Conservation (phyloP, 2,113 vertebrate species). For the Macrotis lagotis region DNA sequence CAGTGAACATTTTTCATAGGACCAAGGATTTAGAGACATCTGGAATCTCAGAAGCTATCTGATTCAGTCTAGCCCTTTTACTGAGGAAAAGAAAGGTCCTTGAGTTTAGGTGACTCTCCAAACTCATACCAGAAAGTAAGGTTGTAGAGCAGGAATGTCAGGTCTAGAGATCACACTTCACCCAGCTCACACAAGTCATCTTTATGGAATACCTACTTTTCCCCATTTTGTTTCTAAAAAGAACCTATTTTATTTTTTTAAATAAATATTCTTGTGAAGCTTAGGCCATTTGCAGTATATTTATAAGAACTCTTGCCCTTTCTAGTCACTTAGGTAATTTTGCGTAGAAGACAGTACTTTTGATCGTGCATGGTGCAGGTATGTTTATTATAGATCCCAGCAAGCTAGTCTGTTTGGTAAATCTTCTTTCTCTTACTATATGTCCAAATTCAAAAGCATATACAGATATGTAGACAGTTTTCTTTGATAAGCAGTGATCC, state of each 20-base stretch:
- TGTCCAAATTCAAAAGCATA: slow-evolving; percentile 78
- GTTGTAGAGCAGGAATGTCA: background rate
- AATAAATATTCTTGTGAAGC: slow-evolving; percentile 89
- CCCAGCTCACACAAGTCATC: slow-evolving; percentile 70
- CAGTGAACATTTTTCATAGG: slow-evolving; percentile 79
- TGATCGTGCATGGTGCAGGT: slow-evolving; percentile 92
- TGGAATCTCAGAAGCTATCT: background rate
- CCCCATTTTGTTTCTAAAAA: slow-evolving; percentile 84
- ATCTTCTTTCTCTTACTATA: slow-evolving; percentile 82
- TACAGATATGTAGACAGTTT: slow-evolving; percentile 20
- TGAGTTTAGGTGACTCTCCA: background rate
- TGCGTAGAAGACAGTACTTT: slow-evolving; percentile 89
- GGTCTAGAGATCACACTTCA: background rate
- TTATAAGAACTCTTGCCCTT: slow-evolving; percentile 96
- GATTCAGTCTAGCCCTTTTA: background rate
- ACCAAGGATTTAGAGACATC: background rate
- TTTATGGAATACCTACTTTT: slow-evolving; percentile 85
- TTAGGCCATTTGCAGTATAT: slow-evolving; percentile 94
- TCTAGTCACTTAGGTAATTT: slow-evolving; percentile 91
- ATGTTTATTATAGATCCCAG: slow-evolving; percentile 85
- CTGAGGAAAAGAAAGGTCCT: background rate
- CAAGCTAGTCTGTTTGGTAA: slow-evolving; percentile 84
- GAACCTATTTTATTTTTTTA: slow-evolving; percentile 90
- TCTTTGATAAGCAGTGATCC: slow-evolving; percentile 74
- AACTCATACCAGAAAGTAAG: background rate